Percentiles rank a stretch among this genome's conserved stretches.
Conservation (phyloP, 1,140 invertebrate species). For the Drosophila guanche region DNA sequence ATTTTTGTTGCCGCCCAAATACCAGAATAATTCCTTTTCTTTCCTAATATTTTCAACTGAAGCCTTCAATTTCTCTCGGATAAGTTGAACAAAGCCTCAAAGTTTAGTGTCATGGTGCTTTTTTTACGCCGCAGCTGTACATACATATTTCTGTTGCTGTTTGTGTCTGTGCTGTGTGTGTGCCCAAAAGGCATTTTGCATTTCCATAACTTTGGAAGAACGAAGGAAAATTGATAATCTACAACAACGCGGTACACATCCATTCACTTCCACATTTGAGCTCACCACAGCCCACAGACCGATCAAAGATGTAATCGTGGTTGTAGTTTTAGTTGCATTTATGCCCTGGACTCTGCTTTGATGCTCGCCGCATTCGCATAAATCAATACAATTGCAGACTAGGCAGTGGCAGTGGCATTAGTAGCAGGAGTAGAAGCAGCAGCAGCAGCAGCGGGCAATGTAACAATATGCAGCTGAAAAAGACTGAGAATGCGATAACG, state of each 20-base stretch:
- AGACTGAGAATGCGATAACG: background rate
- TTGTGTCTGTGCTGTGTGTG: slow-evolving; percentile 1
- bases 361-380: slow-evolving; percentile 66
- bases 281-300: slow-evolving; percentile 14
- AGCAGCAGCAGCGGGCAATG: background rate
- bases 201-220: slow-evolving; percentile 43
- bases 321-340: slow-evolving; percentile 20
- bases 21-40: too few species aligned
- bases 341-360: slow-evolving; percentile 49
- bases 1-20: too few species aligned
- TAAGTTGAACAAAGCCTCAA: too few species aligned
- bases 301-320: slow-evolving; percentile 26
- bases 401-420: slow-evolving; percentile 5
- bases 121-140: too few species aligned
- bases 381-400: slow-evolving; percentile 65
- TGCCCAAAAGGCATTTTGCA: slow-evolving; percentile 46
- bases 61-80: too few species aligned
- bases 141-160: background rate
- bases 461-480: background rate
- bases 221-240: slow-evolving; percentile 34
- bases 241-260: slow-evolving; percentile 6
- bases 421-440: slow-evolving; percentile 1
- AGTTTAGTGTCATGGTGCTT: too few species aligned
- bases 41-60: too few species aligned
- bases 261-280: background rate